A percentile compares a stretch with the other conserved stretches of the same genome.
These are phyloP conservation scores for Loripinus fragilis DNA, from an alignment of 2,888 invertebrate species.

Conservation along the genomic window DNA sequence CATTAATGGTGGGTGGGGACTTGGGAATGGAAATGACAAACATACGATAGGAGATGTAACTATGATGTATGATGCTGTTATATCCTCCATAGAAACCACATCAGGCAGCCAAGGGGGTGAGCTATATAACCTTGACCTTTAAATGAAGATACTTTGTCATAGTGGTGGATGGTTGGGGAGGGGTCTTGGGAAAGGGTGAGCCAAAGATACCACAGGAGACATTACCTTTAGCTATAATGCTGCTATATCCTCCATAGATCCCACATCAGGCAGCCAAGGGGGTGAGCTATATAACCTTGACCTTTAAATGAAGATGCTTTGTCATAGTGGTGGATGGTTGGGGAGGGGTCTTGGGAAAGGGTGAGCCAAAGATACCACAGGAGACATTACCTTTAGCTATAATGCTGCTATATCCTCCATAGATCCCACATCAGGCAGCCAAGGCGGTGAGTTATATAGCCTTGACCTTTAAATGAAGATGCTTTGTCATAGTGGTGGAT, in stretches of 20 bases:
- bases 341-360: constrained; percentile 61
- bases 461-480: not conserved
- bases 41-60: too few relatives aligned
- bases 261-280: constrained; percentile 57
- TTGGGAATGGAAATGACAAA: too few relatives aligned
- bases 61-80: too few relatives aligned
- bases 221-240: constrained; percentile 51
- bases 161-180: too few relatives aligned
- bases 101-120: too few relatives aligned
- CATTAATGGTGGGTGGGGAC: too few relatives aligned
- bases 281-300: constrained; percentile 33
- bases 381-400: constrained; percentile 48
- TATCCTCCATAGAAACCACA: too few relatives aligned
- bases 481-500: too few relatives aligned
- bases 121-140: too few relatives aligned
- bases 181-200: constrained; percentile 49
- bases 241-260: constrained; percentile 46
- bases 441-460: constrained; percentile 48
- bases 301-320: not conserved
- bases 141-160: too few relatives aligned
- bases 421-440: constrained; percentile 58
- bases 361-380: constrained; percentile 26
- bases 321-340: too few relatives aligned
- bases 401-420: constrained; percentile 43
- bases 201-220: constrained; percentile 34